phyloP scores from a whole-genome alignment of 1,140 invertebrate species.

The Habropoda laboriosa region DNA sequence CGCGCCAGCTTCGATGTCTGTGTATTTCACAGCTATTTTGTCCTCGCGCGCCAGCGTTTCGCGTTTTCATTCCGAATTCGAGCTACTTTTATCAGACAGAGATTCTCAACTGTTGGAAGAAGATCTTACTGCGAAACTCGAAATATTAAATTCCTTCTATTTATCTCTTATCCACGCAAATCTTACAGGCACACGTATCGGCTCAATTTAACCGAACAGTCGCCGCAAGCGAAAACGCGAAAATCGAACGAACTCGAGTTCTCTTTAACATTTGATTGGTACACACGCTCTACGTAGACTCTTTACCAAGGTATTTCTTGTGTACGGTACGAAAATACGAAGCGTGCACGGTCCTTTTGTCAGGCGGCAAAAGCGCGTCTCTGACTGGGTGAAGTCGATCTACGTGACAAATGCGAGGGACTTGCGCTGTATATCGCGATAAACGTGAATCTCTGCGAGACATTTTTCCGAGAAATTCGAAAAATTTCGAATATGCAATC shows the following conservation, averaged over 20 bases:
- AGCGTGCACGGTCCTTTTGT: background rate
- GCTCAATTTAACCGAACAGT: too few relatives aligned
- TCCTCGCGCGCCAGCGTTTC: background rate
- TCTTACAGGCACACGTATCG: too few relatives aligned
- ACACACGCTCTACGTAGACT: background rate
- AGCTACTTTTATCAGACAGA: background rate
- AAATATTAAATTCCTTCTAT: background rate
- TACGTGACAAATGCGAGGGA: background rate
- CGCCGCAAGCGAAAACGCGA: too few relatives aligned
- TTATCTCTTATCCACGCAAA: too few relatives aligned
- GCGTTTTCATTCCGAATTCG: background rate
- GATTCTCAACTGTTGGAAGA: too few relatives aligned
- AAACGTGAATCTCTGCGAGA: background rate
- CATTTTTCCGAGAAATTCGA: background rate
- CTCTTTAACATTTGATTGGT: too few relatives aligned
- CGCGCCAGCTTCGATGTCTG: background rate
- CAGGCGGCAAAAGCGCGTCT: background rate
- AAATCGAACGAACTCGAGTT: too few relatives aligned
- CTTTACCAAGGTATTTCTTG: background rate
- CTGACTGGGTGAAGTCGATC: background rate
- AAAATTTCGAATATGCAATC: background rate
- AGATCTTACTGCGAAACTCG: background rate
- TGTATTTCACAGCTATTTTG: background rate
- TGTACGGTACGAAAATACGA: background rate
- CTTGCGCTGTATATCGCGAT: background rate